Evolutionary conservation across 2,888 invertebrate genomes (phyloP).

Genomic region (Drosophila mettleri): DNA sequence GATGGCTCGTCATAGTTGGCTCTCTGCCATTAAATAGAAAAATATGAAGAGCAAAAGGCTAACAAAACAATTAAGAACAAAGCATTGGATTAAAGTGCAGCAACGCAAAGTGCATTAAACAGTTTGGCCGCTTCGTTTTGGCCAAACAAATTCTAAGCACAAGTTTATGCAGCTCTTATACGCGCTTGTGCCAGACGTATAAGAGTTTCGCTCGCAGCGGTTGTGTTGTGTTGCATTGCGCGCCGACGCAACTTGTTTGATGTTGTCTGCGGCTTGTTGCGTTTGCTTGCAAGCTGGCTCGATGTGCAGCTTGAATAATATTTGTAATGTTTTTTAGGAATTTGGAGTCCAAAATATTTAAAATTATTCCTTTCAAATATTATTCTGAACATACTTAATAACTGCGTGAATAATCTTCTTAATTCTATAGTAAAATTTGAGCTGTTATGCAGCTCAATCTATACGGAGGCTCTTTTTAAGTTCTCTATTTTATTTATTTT

Average conservation of each 20-base stretch:
- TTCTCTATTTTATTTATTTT: no score
- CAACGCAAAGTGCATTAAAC: conserved; percentile 17
- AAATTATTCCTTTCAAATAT: no score
- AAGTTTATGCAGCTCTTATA: conserved; percentile 53
- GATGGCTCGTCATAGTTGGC: conserved; percentile 20
- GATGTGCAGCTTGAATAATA: background rate
- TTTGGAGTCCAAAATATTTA: no score
- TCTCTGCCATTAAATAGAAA: conserved; percentile 8
- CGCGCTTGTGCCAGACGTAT: conserved; percentile 31
- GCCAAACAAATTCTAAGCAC: conserved; percentile 17
- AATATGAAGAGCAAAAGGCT: background rate
- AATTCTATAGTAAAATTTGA: no score
- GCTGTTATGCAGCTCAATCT: no score
- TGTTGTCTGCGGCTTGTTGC: conserved; percentile 21
- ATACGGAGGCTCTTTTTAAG: no score
- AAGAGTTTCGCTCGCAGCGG: conserved; percentile 46
- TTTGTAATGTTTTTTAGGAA: background rate
- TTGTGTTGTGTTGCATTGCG: conserved; percentile 5
- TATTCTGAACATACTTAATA: no score
- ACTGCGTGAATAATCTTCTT: no score
- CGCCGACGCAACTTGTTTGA: conserved; percentile 35
- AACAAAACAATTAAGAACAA: background rate
- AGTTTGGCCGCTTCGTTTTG: background rate
- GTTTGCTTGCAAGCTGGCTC: conserved; percentile 5
- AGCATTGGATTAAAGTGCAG: conserved; percentile 14